Evolutionary conservation across 64 coral and sea anemone species (phyloP), one percentile per base, ranked within the genome.

Genomic region (Actinia tenebrosa): DNA sequence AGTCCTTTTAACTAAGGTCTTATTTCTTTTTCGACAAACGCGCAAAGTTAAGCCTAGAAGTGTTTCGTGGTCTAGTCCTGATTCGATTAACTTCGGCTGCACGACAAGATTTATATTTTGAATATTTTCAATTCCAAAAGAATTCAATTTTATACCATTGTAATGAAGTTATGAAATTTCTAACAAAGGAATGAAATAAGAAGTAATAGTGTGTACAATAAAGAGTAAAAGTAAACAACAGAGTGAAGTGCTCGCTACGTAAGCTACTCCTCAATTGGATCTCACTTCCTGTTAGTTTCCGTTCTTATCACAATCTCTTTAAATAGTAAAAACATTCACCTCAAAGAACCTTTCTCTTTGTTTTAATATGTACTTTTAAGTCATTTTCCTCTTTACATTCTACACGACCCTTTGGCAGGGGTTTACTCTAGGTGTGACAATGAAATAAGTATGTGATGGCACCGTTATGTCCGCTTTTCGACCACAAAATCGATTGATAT

Each of bases 401-500:
- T 75, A 75, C 26, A 75, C 69, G 69, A 75, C 69, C 69, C 25
- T 75, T 75, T 9, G 25, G 69, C 69, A 3, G 69, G 37, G 69
- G 69, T 75, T 75, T 9, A 10, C 23, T 75, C 26, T 30, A 75
- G 69, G 69, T 75, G 69, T 75, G 69, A 75, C 69, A n/a, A 16
- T 58, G 10, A 58, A 58, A 58, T 58, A 58, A 58, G 56, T 58
- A 66, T 66, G 63, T 23, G 63, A 66, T 66, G 63, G 63, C 63
- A 75, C 69, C 69, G 69, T 75, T 75, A 75, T 30, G 69, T 75
- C 69, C 69, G 26, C 14, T 30, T 42, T 18, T 75, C 8, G 25
- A 75, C 69, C 69, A 30, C 69, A 75, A 75, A 75, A 75, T 75
- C 69, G 69, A 75, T 75, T 75, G 69, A 75, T 75, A 75, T 75